A percentile compares a stretch with the other conserved stretches of the same genome.
Evolutionary conservation across 2,113 vertebrate genomes (phyloP).

Genomic region (Heterotis niloticus): DNA sequence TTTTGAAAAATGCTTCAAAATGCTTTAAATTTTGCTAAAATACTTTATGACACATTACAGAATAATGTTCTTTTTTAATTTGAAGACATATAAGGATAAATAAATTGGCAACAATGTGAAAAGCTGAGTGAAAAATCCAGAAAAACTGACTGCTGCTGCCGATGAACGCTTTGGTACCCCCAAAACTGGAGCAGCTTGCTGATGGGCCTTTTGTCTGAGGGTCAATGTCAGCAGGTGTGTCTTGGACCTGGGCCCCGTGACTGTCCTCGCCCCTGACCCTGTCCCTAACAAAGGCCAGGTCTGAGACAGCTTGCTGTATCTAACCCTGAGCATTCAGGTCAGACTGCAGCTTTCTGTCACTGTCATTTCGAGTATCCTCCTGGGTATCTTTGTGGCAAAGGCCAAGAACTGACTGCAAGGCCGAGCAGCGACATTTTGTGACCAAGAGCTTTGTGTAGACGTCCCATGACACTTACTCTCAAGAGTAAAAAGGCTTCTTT

Average conservation of each 20-base stretch:
- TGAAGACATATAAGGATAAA: too few relatives aligned
- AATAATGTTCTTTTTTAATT: too few relatives aligned
- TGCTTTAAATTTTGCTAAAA: neutral
- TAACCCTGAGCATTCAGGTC: neutral
- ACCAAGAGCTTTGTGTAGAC: neutral
- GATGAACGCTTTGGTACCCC: neutral
- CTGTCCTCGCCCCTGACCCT: neutral
- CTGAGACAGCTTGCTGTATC: neutral
- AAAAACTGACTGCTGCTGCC: neutral
- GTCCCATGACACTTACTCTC: slow-evolving; percentile 1
- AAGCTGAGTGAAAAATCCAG: too few relatives aligned
- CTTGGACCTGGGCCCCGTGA: neutral
- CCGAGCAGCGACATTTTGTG: neutral
- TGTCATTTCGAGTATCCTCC: slow-evolving; percentile 1
- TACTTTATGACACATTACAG: neutral
- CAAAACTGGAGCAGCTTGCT: neutral
- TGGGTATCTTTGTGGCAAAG: neutral
- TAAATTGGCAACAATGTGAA: too few relatives aligned
- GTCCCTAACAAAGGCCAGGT: neutral
- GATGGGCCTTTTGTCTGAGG: neutral
- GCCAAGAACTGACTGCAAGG: neutral
- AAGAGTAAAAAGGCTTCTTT: slow-evolving; percentile 1
- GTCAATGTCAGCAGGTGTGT: neutral
- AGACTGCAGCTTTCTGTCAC: slow-evolving; percentile 15
- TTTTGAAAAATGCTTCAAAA: neutral